phyloP scores from a whole-genome alignment of 2,888 invertebrate species.

The Lordiphosa fenestrarum region DNA sequence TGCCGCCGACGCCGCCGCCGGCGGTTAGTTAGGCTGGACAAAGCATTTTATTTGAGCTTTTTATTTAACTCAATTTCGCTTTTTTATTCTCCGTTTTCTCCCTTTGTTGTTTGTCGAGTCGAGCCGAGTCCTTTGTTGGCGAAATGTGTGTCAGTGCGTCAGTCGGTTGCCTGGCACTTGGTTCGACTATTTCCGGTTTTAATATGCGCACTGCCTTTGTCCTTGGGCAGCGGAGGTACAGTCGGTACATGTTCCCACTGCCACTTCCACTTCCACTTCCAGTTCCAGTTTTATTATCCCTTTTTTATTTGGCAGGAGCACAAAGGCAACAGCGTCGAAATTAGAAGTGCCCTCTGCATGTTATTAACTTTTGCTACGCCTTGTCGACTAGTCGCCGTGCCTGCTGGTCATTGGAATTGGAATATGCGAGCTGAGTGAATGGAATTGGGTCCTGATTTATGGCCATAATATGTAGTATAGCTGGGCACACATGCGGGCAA shows the following conservation, averaged over 20 bases:
- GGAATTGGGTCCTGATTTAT: conserved; percentile 46
- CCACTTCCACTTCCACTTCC: conserved; percentile 24
- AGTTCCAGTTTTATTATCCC: conserved; percentile 29
- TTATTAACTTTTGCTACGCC: conserved; percentile 65
- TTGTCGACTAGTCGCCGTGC: conserved; percentile 50
- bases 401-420: conserved; percentile 20
- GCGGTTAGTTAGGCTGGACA: conserved; percentile 72
- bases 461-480: conserved; percentile 25
- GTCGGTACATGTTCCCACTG: conserved; percentile 55
- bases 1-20: conserved; percentile 32
- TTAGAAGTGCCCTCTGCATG: conserved; percentile 39
- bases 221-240: conserved; percentile 58
- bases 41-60: conserved; percentile 74
- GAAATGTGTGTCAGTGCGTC: conserved; percentile 73
- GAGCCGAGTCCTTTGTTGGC: conserved; percentile 60
- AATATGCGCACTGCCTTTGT: conserved; percentile 64
- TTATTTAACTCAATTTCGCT: conserved; percentile 61
- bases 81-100: conserved; percentile 37
- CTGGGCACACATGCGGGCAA: conserved; percentile 2
- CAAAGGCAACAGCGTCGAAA: conserved; percentile 8
- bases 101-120: conserved; percentile 35
- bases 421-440: conserved; percentile 19
- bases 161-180: conserved; percentile 73
- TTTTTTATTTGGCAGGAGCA: conserved; percentile 4
- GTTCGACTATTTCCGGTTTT: conserved; percentile 75